Conservation (phyloP, 1,140 invertebrate species). For the Drosophila azteca region DNA sequence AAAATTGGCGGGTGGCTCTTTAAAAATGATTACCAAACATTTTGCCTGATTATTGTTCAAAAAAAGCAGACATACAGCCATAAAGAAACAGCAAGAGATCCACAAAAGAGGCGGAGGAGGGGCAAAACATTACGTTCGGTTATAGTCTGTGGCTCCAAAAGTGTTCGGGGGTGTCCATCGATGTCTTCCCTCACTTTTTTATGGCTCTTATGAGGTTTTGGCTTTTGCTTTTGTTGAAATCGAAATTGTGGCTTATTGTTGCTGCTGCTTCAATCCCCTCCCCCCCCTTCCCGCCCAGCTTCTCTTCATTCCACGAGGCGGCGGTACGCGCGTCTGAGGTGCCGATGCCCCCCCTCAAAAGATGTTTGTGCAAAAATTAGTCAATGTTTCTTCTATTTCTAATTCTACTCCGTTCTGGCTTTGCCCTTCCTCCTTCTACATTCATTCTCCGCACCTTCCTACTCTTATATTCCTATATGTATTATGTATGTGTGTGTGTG, state of each 20-base stretch:
- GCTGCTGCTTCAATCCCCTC: too few relatives aligned
- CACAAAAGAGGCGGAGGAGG: too few relatives aligned
- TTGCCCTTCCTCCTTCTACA: not conserved
- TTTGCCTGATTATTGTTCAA: conserved; percentile 68
- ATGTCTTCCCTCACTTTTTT: conserved; percentile 43
- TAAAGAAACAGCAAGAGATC: conserved; percentile 4
- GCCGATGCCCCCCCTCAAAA: conserved; percentile 45
- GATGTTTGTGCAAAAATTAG: conserved; percentile 78
- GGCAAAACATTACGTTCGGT: conserved; percentile 39
- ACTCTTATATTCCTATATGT: not conserved
- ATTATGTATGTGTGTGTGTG: too few relatives aligned
- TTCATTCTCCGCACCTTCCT: too few relatives aligned
- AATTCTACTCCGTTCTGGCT: conserved; percentile 13
- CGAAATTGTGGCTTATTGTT: conserved; percentile 40
- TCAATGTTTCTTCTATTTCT: conserved; percentile 40
- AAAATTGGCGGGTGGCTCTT: conserved; percentile 27
- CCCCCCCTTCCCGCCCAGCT: too few relatives aligned
- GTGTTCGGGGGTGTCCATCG: conserved; percentile 1
- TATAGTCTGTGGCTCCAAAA: too few relatives aligned
- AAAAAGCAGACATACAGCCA: conserved; percentile 8
- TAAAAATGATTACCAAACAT: conserved; percentile 74
- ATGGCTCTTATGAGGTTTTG: conserved; percentile 31
- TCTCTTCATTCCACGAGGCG: too few relatives aligned
- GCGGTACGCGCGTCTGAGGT: conserved; percentile 24
- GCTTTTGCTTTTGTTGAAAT: conserved; percentile 58